Percentiles rank a stretch among this genome's conserved stretches.
Evolutionary conservation across 2,797 vertebrate genomes (phyloP).

Genomic region (Tenualosa thibaudeaui): DNA sequence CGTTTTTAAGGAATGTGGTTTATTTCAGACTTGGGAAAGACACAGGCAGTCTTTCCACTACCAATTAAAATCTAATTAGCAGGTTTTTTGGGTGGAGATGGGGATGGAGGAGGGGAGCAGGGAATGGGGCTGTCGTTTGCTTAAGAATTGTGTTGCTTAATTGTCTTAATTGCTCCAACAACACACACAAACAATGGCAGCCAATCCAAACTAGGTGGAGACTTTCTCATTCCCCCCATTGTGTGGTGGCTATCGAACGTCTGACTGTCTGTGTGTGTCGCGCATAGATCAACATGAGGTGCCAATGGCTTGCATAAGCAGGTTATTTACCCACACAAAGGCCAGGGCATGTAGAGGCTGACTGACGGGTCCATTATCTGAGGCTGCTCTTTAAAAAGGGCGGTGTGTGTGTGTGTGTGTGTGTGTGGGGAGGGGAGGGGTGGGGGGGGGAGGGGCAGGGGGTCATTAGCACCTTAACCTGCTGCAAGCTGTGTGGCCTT

Average conservation of each 20-base stretch:
- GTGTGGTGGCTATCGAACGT: constrained; percentile 57
- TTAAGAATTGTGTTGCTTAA: constrained; percentile 72
- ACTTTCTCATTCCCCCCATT: constrained; percentile 56
- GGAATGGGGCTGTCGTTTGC: constrained; percentile 65
- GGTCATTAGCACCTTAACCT: constrained; percentile 80
- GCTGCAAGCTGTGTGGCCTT: constrained; percentile 78
- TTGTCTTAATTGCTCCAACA: constrained; percentile 71
- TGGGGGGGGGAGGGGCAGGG: constrained; percentile 56
- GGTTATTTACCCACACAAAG: constrained; percentile 70
- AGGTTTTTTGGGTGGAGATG: constrained; percentile 50
- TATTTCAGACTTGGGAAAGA: not conserved
- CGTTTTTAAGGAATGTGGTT: not conserved
- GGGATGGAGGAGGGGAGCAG: constrained; percentile 34
- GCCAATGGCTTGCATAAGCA: constrained; percentile 71
- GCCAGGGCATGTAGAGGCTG: constrained; percentile 54
- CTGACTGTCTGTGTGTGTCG: constrained; percentile 65
- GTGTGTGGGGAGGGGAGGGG: too few species aligned
- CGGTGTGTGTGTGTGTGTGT: constrained; percentile 31
- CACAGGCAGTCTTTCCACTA: constrained; percentile 63
- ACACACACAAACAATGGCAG: constrained; percentile 71
- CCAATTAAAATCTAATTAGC: constrained; percentile 79
- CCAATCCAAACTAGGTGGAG: constrained; percentile 68
- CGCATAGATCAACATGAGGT: constrained; percentile 71
- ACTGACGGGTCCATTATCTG: constrained; percentile 70
- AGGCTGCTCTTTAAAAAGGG: constrained; percentile 67